Evolutionary conservation across 1,140 invertebrate species (phyloP).

Genomic region (Sweltsa coloradensis): DNA sequence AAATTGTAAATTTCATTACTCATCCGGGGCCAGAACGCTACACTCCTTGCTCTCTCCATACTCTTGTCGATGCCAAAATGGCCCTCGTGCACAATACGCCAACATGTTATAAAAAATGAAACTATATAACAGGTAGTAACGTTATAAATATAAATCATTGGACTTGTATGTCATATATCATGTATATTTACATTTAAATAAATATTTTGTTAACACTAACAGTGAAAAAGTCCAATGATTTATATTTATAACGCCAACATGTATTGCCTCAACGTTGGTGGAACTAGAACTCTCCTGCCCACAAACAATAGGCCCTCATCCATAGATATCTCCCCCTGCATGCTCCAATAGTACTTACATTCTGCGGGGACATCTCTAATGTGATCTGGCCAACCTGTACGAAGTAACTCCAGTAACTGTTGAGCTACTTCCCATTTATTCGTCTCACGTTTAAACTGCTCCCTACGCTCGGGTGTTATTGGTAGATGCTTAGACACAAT

Average conservation of each 20-base stretch:
- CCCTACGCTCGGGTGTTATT: too few species aligned
- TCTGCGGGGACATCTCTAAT: not conserved
- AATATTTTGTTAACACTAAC: too few species aligned
- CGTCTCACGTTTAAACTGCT: not conserved
- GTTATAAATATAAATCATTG: too few species aligned
- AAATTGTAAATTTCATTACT: not conserved
- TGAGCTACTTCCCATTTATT: not conserved
- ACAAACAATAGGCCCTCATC: not conserved
- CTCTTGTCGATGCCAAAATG: not conserved
- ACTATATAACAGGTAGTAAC: too few species aligned
- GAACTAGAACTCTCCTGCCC: too few species aligned
- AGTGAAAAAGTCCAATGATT: too few species aligned
- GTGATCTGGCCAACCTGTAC: not conserved
- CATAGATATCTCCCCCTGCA: not conserved
- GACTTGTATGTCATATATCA: too few species aligned
- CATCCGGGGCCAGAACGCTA: not conserved
- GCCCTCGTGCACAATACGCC: not conserved
- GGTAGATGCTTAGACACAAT: not conserved
- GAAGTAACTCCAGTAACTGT: not conserved
- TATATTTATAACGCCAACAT: too few species aligned
- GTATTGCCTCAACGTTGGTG: not conserved
- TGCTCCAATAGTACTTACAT: not conserved
- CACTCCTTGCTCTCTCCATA: not conserved
- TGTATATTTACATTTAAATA: too few species aligned
- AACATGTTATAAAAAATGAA: too few species aligned